Conservation (phyloP, 2,113 vertebrate species). For the Corapipo altera region DNA sequence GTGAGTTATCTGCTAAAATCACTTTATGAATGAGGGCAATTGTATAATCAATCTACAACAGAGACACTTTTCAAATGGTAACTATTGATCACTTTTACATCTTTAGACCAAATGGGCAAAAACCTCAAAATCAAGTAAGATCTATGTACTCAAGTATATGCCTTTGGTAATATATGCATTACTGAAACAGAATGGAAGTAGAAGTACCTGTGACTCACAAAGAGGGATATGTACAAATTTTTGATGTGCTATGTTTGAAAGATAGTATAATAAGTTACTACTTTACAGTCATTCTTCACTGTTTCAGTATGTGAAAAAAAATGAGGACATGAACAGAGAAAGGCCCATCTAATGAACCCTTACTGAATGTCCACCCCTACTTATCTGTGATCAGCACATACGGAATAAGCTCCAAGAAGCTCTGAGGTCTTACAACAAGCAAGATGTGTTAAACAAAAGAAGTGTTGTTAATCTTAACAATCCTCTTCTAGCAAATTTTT, state of each 20-base stretch:
- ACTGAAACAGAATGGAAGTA: conserved; percentile 17
- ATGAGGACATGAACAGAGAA: not conserved
- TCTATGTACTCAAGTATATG: conserved; percentile 3
- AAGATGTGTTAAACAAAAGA: not conserved
- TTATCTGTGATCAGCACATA: not conserved
- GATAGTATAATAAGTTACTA: not conserved
- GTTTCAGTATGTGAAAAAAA: not conserved
- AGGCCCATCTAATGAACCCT: not conserved
- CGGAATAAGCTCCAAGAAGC: not conserved
- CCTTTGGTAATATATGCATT: conserved; percentile 40
- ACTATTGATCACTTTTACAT: conserved; percentile 59
- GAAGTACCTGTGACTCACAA: not conserved
- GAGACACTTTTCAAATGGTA: conserved; percentile 14
- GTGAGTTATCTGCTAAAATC: conserved; percentile 47
- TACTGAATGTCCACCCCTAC: not conserved
- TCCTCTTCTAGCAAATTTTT: not conserved
- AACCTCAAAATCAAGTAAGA: conserved; percentile 22
- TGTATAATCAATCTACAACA: conserved; percentile 40
- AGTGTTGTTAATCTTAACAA: not conserved
- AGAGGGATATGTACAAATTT: not conserved
- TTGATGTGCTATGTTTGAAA: not conserved
- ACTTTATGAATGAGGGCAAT: conserved; percentile 31
- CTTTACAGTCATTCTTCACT: not conserved
- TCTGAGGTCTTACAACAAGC: not conserved
- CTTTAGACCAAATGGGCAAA: conserved; percentile 43